phyloP scores from a whole-genome alignment of 2,797 vertebrate genomes.

The Xenentodon cancila region DNA sequence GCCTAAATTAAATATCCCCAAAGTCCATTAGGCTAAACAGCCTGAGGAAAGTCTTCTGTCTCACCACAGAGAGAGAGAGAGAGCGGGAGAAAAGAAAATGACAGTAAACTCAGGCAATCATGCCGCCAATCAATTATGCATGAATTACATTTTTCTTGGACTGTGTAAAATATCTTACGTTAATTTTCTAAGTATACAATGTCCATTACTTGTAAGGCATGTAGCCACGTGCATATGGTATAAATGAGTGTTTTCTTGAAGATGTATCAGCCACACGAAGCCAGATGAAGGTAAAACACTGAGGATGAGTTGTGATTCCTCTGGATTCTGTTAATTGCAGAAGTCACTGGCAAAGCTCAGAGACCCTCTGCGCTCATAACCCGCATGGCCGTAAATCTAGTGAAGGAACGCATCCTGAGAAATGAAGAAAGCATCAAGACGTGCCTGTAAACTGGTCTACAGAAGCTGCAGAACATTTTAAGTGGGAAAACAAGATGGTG shows the following conservation, averaged over 20 bases:
- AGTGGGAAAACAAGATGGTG: constrained; percentile 37
- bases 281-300: constrained; percentile 65
- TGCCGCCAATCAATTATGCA: constrained; percentile 84
- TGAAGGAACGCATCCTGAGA: constrained; percentile 57
- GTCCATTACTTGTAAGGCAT: constrained; percentile 64
- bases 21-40: constrained; percentile 85
- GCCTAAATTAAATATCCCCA: constrained; percentile 82
- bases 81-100: constrained; percentile 69
- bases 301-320: constrained; percentile 58
- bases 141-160: constrained; percentile 83
- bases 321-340: constrained; percentile 57
- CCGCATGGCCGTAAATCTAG: constrained; percentile 55
- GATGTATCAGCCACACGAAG: constrained; percentile 65
- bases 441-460: constrained; percentile 34
- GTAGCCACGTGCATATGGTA: constrained; percentile 40
- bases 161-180: constrained; percentile 78
- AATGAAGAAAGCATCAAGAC: constrained; percentile 50
- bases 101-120: constrained; percentile 85
- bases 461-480: constrained; percentile 7
- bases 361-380: constrained; percentile 60
- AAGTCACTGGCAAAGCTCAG: constrained; percentile 64
- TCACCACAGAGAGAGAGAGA: constrained; percentile 59
- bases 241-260: constrained; percentile 69
- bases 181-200: constrained; percentile 79
- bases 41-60: constrained; percentile 78